Evolutionary conservation across 2,113 vertebrate genomes (phyloP), one percentile per base, ranked within the genome.

Genomic region (Aspiorhynchus laticeps): DNA sequence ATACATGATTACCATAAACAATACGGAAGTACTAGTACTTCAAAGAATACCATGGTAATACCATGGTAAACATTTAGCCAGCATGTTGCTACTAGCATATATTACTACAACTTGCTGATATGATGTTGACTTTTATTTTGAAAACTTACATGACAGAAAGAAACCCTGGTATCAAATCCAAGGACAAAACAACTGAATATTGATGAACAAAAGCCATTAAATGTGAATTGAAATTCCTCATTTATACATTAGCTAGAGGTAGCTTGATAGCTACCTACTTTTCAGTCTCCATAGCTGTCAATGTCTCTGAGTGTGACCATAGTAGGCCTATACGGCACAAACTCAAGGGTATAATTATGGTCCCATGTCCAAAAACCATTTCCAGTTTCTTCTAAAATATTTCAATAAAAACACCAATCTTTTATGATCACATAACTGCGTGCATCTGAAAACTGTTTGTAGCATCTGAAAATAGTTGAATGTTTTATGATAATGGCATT

Each of bases 381-480:
- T 59, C 56, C 21, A 59, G 21, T 59, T 59, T 24, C 56, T 59
- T 59, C n/a, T 1, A 21, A 79, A 56, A 3, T 19, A 79, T 56
- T 79, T 56, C 1, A 79, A 79, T 78, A 31, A 80, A 36, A 38
- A 80, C 53, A 80, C n/a, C 10, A 5, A 53, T 80, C 2, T 12
- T 59, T 80, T 38, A 38, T 6, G 24, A n/a, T n/a, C 31, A 12
- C 77, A 38, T 61, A 9, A 41, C 21, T 43, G 51, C 7, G 77
- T 9, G 33, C 77, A 80, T 61, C 51, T 59, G 77, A 80, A 61
- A 80, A 38, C 78, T 9, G 21, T 80, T 61, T 41, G 33, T 41
- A 61, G 78, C 78, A 61, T 80, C 78, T 80, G 78, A 80, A 26
- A 61, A 61, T 41, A 80, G 33, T 61, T 38, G 11, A 17, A n/a